Evolutionary conservation across 1,140 invertebrate genomes (phyloP), one percentile per base, ranked within the genome.

Genomic region (Archegozetes longisetosus): DNA sequence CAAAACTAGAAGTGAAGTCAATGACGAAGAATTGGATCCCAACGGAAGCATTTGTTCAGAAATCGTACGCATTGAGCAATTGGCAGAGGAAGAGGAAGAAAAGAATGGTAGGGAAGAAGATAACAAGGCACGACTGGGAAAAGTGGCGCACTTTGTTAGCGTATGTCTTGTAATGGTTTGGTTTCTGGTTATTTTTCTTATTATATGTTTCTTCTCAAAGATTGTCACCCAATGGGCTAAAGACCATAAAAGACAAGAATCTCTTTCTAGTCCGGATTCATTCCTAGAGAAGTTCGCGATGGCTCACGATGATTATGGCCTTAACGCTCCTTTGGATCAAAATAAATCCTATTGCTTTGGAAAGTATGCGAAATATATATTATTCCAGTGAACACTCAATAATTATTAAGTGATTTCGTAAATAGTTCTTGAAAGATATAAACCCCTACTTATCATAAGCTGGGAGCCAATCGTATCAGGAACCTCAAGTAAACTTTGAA

Each of bases 211-310:
- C n/a, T n/a, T n/a, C n/a, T n/a, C n/a, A n/a, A n/a, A n/a, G n/a
- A n/a, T n/a, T n/a, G n/a, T n/a, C n/a, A n/a, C 29, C 28, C 49
- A 50, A 48, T 2, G 48, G 9, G 28, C 22, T 32, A 3, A n/a
- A 3, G 2, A 50, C 22, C 29, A 27, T 26, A 57, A 46, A 17
- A 2, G 29, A 3, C 22, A 2, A 2, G 24, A 27, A 20, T 55
- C 28, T n/a, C 20, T 57, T 9, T n/a, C 12, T 53, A 62, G 75
- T 28, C 75, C 75, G 1, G 76, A 77, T 62, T 77, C 76, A 6
- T 78, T 78, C 66, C 65, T 78, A 63, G 76, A 77, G 66, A 71
- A 75, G 57, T 76, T 77, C 63, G 74, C 72, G 9, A 74, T 74
- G 69, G 74, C 73, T 3, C 74, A 72, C 28, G 70, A 70, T 55